A percentile compares a stretch with the other conserved stretches of the same genome.
Conservation (phyloP, 2,888 invertebrate species). For the Lomographa bimaculata region DNA sequence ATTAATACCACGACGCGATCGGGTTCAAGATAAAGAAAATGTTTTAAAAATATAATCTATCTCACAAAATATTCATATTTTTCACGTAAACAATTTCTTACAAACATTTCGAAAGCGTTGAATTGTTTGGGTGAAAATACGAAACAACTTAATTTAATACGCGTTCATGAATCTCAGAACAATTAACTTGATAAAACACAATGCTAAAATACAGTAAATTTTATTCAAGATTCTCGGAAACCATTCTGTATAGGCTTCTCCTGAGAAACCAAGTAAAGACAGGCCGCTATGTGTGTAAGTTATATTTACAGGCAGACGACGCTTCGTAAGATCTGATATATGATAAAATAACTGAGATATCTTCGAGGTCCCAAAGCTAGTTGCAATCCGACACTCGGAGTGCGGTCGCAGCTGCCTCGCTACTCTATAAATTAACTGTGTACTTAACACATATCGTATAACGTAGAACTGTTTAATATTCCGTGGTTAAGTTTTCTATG, state of each 20-base stretch:
- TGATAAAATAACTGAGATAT: slow-evolving; percentile 5
- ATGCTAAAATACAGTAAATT: slow-evolving; percentile 5
- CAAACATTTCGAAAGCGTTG: too few relatives aligned
- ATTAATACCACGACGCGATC: too few relatives aligned
- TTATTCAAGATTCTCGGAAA: slow-evolving; percentile 13
- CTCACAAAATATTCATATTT: too few relatives aligned
- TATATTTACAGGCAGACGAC: slow-evolving; percentile 6
- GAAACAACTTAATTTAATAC: background rate
- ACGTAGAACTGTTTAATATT: slow-evolving; percentile 7
- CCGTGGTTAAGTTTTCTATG: slow-evolving; percentile 14
- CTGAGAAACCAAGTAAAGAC: slow-evolving; percentile 6
- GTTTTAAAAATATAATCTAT: too few relatives aligned
- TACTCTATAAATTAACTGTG: slow-evolving; percentile 30
- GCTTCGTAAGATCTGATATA: slow-evolving; percentile 5
- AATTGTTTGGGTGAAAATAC: too few relatives aligned
- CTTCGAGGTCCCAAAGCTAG: slow-evolving; percentile 22
- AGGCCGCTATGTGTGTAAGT: slow-evolving; percentile 8
- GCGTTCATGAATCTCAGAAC: slow-evolving; percentile 10
- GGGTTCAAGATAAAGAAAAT: too few relatives aligned
- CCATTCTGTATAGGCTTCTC: slow-evolving; percentile 7
- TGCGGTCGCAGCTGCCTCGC: slow-evolving; percentile 41
- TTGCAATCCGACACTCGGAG: slow-evolving; percentile 24
- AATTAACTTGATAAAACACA: slow-evolving; percentile 18
- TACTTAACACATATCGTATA: slow-evolving; percentile 30
- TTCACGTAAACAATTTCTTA: too few relatives aligned